Conservation (phyloP, 2,113 vertebrate genomes). For the Lagopus leucura region DNA sequence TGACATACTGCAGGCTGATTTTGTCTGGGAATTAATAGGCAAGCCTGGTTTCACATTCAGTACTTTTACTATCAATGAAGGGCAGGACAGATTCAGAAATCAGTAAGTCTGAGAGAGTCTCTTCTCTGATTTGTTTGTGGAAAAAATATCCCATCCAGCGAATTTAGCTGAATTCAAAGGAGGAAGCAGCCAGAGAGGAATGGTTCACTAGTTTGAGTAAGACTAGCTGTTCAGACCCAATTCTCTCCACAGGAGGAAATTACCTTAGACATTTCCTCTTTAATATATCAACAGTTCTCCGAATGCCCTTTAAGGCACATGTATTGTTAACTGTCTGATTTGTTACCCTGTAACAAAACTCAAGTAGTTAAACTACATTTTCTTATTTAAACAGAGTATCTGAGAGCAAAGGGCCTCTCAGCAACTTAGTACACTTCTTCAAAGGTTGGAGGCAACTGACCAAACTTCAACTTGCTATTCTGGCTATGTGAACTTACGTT, state of each 20-base stretch:
- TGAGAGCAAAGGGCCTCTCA: not conserved
- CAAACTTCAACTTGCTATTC: not conserved
- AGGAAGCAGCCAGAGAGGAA: not conserved
- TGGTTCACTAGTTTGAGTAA: not conserved
- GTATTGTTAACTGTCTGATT: not conserved
- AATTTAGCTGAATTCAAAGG: not conserved
- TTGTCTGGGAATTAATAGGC: not conserved
- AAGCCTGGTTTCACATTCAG: not conserved
- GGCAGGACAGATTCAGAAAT: not conserved
- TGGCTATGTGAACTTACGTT: not conserved
- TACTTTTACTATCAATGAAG: not conserved
- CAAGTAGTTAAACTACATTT: not conserved
- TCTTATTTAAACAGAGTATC: not conserved
- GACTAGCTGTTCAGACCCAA: not conserved
- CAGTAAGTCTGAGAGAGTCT: not conserved
- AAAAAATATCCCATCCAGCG: not conserved
- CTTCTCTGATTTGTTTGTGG: not conserved
- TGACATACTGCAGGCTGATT: not conserved
- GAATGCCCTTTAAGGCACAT: not conserved
- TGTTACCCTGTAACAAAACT: not conserved
- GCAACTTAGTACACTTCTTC: not conserved
- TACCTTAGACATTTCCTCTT: conserved; percentile 11
- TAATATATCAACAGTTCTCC: conserved; percentile 5
- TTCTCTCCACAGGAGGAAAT: not conserved
- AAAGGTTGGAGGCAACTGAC: not conserved